Evolutionary conservation across 2,888 invertebrate species (phyloP).

Genomic region (Holacanthella duospinosa): DNA sequence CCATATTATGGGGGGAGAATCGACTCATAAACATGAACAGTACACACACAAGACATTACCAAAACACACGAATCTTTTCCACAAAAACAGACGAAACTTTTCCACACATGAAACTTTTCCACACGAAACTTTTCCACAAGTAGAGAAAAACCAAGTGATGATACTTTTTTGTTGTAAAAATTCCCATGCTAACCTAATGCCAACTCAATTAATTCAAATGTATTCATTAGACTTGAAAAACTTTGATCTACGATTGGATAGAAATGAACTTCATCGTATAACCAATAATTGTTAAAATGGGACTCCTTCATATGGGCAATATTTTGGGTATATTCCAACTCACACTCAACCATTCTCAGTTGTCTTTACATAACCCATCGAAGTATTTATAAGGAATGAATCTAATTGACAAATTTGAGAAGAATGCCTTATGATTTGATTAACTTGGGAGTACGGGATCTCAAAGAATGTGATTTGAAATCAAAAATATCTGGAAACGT

Average conservation of each 20-base stretch:
- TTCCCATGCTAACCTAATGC: too few relatives aligned
- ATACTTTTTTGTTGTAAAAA: too few relatives aligned
- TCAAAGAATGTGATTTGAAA: slow-evolving; percentile 69
- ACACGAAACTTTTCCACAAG: too few relatives aligned
- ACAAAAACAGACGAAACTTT: too few relatives aligned
- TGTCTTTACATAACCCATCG: slow-evolving; percentile 40
- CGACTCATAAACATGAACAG: too few relatives aligned
- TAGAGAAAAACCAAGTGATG: too few relatives aligned
- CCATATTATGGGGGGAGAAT: too few relatives aligned
- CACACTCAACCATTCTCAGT: too few relatives aligned
- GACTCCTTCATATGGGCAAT: neutral
- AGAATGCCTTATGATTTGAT: slow-evolving; percentile 68
- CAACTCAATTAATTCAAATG: slow-evolving; percentile 63
- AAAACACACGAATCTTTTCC: too few relatives aligned
- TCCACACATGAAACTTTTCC: too few relatives aligned
- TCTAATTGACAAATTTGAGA: slow-evolving; percentile 62
- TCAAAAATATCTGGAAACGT: slow-evolving; percentile 64
- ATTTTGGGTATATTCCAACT: slow-evolving; percentile 12
- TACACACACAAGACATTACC: too few relatives aligned
- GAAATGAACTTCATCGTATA: slow-evolving; percentile 66
- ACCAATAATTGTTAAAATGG: slow-evolving; percentile 44
- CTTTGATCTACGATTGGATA: slow-evolving; percentile 67
- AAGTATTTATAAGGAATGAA: slow-evolving; percentile 74
- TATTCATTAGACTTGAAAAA: slow-evolving; percentile 64
- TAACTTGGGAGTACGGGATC: slow-evolving; percentile 62